A percentile compares a stretch with the other conserved stretches of the same genome.
phyloP scores from a whole-genome alignment of 2,113 vertebrate genomes.

The Telmatochromis sp. region DNA sequence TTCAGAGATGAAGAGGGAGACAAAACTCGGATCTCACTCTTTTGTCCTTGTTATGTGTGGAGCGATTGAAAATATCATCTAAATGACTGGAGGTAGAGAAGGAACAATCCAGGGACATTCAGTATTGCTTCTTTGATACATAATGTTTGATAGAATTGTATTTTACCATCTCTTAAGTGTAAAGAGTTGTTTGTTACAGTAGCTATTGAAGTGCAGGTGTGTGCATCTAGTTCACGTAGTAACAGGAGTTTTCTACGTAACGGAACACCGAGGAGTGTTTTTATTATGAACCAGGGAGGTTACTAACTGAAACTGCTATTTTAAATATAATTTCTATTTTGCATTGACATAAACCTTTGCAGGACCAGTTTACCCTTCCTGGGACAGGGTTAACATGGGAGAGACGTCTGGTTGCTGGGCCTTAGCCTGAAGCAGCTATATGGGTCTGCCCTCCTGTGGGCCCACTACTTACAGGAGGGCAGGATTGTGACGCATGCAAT shows the following conservation, averaged over 20 bases:
- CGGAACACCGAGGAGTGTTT: not conserved
- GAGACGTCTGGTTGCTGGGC: not conserved
- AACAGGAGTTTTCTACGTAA: not conserved
- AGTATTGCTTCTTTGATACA: slow-evolving; percentile 26
- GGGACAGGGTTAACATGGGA: not conserved
- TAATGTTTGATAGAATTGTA: not conserved
- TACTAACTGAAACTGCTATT: not conserved
- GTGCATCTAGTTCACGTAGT: not conserved
- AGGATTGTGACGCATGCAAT: not conserved
- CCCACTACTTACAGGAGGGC: not conserved
- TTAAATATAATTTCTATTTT: not conserved
- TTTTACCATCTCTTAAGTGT: not conserved
- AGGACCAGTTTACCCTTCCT: not conserved
- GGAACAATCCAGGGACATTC: slow-evolving; percentile 45
- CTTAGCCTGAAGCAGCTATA: not conserved
- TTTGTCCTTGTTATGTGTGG: slow-evolving; percentile 62
- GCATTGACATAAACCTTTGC: not conserved
- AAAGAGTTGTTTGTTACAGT: not conserved
- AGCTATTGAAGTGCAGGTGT: not conserved
- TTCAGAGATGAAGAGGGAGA: slow-evolving; percentile 60
- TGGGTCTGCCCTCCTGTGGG: not conserved
- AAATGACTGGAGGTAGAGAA: slow-evolving; percentile 54
- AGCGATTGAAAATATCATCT: slow-evolving; percentile 45
- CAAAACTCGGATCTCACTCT: slow-evolving; percentile 47
- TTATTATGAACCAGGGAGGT: not conserved